Conservation (phyloP, 2,888 invertebrate species). For the Clanis bilineata region DNA sequence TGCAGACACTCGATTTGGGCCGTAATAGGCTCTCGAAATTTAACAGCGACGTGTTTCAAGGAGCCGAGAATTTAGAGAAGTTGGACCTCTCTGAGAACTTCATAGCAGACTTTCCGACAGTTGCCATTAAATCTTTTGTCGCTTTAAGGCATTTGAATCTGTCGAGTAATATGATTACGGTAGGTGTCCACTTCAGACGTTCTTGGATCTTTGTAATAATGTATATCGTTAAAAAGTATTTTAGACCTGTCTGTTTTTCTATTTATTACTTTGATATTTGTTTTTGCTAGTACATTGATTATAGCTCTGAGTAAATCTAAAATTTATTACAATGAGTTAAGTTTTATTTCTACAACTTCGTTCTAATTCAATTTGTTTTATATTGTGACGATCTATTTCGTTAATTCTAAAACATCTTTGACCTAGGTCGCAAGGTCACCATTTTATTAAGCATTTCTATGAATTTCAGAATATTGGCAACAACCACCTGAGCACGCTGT, state of each 20-base stretch:
- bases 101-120: constrained; percentile 90
- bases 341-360: too few relatives aligned
- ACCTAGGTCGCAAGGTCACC: neutral
- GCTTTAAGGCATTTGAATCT: constrained; percentile 89
- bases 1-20: constrained; percentile 87
- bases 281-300: neutral
- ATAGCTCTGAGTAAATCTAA: too few relatives aligned
- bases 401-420: neutral
- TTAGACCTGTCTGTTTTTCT: neutral
- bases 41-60: constrained; percentile 92
- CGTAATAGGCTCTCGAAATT: constrained; percentile 90
- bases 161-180: constrained; percentile 93
- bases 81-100: constrained; percentile 94
- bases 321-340: neutral
- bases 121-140: constrained; percentile 87
- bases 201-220: neutral
- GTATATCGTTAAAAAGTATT: neutral
- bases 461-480: constrained; percentile 88
- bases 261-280: neutral
- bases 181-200: constrained; percentile 53
- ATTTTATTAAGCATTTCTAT: neutral
- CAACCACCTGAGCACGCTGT: constrained; percentile 85
- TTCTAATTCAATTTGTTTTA: neutral
- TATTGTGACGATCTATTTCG: neutral
- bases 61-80: constrained; percentile 88